Conservation (phyloP, 2,888 invertebrate genomes). For the Mesorhabditis spiculigera region DNA sequence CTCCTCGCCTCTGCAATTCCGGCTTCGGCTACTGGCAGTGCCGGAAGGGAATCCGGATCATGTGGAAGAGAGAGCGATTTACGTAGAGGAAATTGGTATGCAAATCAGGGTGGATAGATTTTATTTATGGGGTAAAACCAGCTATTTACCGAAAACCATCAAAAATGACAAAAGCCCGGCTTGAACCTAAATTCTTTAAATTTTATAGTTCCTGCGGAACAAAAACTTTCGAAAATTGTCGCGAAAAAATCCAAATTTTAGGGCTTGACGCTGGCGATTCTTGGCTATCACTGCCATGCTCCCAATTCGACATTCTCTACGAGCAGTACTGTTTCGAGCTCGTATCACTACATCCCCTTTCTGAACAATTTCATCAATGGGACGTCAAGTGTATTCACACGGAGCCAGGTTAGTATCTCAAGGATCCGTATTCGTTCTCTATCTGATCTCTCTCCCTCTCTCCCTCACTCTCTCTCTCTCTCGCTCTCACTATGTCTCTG, state of each 20-base stretch:
- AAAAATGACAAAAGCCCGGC: too few relatives aligned
- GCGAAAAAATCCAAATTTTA: background rate
- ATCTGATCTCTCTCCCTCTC: background rate
- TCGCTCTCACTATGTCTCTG: background rate
- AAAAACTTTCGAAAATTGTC: background rate
- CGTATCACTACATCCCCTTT: slow-evolving; percentile 37
- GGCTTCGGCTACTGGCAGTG: slow-evolving; percentile 41
- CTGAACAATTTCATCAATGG: slow-evolving; percentile 43
- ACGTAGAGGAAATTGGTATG: slow-evolving; percentile 22
- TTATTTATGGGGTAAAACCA: too few relatives aligned
- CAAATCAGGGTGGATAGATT: background rate
- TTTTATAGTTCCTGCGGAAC: background rate
- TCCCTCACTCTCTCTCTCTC: too few relatives aligned
- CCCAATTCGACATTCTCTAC: slow-evolving; percentile 50
- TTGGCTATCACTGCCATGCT: slow-evolving; percentile 32
- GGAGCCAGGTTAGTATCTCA: slow-evolving; percentile 43
- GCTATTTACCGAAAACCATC: too few relatives aligned
- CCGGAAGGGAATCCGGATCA: slow-evolving; percentile 33
- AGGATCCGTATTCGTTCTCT: too few relatives aligned
- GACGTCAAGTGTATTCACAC: slow-evolving; percentile 49
- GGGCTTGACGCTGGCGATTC: slow-evolving; percentile 15
- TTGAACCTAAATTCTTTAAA: too few relatives aligned
- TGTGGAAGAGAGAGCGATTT: slow-evolving; percentile 27
- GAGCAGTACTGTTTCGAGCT: slow-evolving; percentile 53
- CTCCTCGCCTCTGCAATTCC: slow-evolving; percentile 30